Conservation (phyloP, 2,113 vertebrate genomes). For the Nothoprocta pentlandii region DNA sequence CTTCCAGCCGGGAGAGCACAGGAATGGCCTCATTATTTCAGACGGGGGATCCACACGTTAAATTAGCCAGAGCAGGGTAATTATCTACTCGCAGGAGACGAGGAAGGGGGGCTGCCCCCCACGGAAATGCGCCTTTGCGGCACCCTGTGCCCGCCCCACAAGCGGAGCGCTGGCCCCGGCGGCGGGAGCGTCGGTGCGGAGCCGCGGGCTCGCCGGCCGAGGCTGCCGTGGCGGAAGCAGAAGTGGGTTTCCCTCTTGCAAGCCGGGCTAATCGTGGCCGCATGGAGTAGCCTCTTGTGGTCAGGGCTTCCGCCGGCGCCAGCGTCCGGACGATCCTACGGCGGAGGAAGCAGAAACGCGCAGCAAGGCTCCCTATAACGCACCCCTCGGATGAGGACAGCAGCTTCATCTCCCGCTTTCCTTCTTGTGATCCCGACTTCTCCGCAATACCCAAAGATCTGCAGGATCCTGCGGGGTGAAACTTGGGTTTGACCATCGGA, state of each 20-base stretch:
- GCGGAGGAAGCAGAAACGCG: background rate
- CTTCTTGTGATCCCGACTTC: background rate
- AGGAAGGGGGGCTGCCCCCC: background rate
- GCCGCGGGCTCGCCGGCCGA: too few species aligned
- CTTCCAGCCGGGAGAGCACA: slow-evolving; percentile 58
- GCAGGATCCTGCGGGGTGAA: background rate
- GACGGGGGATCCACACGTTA: slow-evolving; percentile 44
- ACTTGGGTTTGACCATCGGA: background rate
- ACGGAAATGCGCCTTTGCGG: too few species aligned
- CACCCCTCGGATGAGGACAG: background rate
- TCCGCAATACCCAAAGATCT: background rate
- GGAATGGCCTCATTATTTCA: slow-evolving; percentile 69
- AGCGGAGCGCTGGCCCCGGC: too few species aligned
- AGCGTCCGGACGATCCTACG: background rate
- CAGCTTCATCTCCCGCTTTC: background rate
- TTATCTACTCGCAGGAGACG: slow-evolving; percentile 63
- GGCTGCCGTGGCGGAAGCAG: fast-evolving
- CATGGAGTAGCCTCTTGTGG: fast-evolving
- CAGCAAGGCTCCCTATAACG: background rate
- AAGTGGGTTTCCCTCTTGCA: background rate
- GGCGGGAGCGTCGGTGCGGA: too few species aligned
- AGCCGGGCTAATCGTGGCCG: fast-evolving
- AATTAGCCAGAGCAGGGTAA: slow-evolving; percentile 73
- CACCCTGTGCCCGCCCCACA: too few species aligned
- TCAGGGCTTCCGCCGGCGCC: background rate